Evolutionary conservation across 2,888 invertebrate genomes (phyloP).

Genomic region (Melinaea menophilus): DNA sequence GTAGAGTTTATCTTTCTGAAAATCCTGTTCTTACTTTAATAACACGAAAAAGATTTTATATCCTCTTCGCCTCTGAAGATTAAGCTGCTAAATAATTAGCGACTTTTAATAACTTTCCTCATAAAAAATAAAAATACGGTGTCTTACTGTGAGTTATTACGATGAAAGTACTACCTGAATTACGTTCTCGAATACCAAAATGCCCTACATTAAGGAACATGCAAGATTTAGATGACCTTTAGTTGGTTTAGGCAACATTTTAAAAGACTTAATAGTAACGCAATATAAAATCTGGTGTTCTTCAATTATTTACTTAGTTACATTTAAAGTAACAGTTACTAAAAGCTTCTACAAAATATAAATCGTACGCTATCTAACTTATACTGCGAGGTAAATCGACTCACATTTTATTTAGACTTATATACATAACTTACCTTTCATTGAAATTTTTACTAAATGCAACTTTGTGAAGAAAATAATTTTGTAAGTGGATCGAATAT

Average conservation of each 20-base stretch:
- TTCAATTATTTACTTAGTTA: too few relatives aligned
- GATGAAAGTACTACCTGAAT: constrained; percentile 9
- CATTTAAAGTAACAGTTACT: too few relatives aligned
- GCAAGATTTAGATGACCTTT: too few relatives aligned
- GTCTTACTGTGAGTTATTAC: constrained; percentile 22
- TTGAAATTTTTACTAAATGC: not conserved
- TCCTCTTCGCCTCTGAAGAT: constrained; percentile 20
- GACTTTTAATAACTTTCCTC: constrained; percentile 37
- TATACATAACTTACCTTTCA: not conserved
- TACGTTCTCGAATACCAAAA: constrained; percentile 10
- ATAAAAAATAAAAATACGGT: constrained; percentile 32
- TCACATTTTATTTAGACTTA: constrained; percentile 1
- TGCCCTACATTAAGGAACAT: not conserved
- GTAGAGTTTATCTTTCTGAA: constrained; percentile 7
- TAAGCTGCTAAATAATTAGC: constrained; percentile 33
- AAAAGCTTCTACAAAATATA: not conserved
- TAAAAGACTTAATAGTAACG: too few relatives aligned
- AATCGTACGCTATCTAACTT: constrained; percentile 1
- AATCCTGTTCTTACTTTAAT: constrained; percentile 16
- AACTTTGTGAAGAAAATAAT: not conserved
- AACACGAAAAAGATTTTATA: constrained; percentile 26
- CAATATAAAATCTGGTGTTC: too few relatives aligned
- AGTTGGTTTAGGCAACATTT: too few relatives aligned
- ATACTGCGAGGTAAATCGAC: not conserved
- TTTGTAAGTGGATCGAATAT: not conserved